phyloP scores from a whole-genome alignment of 2,113 vertebrate species.

The Cranoglanis bouderius region DNA sequence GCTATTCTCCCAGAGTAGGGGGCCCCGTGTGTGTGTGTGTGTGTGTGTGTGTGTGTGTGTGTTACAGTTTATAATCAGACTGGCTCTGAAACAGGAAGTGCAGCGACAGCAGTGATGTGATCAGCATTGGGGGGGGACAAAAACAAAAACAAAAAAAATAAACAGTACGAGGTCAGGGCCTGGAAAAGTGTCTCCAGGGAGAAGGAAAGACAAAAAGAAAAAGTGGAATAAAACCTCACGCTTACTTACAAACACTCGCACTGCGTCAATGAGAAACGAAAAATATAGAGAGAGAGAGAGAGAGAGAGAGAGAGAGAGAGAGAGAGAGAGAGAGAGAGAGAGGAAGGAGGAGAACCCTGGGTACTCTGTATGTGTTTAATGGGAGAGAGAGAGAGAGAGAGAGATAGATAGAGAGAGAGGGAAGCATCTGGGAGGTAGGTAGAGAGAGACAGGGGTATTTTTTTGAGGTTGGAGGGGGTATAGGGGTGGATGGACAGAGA shows the following conservation, averaged over 20 bases:
- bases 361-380: constrained; percentile 69
- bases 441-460: constrained; percentile 53
- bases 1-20: constrained; percentile 57
- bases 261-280: constrained; percentile 60
- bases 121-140: constrained; percentile 63
- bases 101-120: constrained; percentile 70
- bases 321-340: constrained; percentile 1
- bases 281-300: constrained; percentile 22
- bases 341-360: constrained; percentile 64
- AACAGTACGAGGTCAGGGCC: constrained; percentile 64
- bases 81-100: constrained; percentile 64
- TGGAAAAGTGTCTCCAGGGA: constrained; percentile 54
- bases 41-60: constrained; percentile 60
- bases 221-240: constrained; percentile 29
- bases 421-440: constrained; percentile 67
- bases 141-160: neutral
- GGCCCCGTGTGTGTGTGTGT: constrained; percentile 58
- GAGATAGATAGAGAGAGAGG: constrained; percentile 26
- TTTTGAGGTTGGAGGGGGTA: neutral
- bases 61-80: constrained; percentile 52
- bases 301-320: too few species aligned
- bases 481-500: neutral
- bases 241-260: constrained; percentile 57
- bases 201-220: neutral
- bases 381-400: constrained; percentile 46